These are phyloP conservation scores for Noctua fimbriata DNA, from an alignment of 2,888 invertebrate genomes.

Conservation along the genomic window DNA sequence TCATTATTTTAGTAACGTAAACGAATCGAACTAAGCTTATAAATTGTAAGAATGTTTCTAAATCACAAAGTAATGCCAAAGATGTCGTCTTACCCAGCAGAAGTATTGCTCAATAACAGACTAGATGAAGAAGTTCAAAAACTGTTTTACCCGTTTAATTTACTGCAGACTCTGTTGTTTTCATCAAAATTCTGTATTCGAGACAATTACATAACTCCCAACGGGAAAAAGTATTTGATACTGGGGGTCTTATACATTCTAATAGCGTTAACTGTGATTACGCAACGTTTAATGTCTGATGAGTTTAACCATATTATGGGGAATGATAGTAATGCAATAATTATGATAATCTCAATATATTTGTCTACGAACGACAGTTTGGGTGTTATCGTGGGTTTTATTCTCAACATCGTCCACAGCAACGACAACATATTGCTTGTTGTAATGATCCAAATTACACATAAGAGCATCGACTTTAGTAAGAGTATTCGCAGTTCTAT, in stretches of 20 bases:
- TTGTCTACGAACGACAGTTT: not conserved
- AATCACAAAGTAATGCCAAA: not conserved
- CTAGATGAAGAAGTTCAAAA: not conserved
- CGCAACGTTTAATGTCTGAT: not conserved
- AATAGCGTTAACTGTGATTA: not conserved
- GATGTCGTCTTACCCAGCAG: not conserved
- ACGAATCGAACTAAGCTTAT: not conserved
- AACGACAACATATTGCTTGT: slow-evolving; percentile 36
- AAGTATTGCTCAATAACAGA: not conserved
- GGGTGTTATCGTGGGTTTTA: not conserved
- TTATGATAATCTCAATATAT: not conserved
- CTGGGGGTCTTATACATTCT: not conserved
- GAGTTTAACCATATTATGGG: not conserved
- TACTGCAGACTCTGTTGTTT: not conserved
- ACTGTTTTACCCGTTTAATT: not conserved
- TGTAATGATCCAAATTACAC: slow-evolving; percentile 21
- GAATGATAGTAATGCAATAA: not conserved
- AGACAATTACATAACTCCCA: slow-evolving; percentile 50
- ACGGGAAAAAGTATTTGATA: slow-evolving; percentile 9
- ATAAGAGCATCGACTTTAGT: not conserved
- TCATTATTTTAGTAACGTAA: not conserved
- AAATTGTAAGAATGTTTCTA: not conserved
- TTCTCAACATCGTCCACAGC: slow-evolving; percentile 4
- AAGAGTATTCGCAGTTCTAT: slow-evolving; percentile 15
- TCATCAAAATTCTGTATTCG: not conserved